Evolutionary conservation across 2,113 vertebrate species (phyloP), one percentile per base, ranked within the genome.

Genomic region (Danionella cerebrum): DNA sequence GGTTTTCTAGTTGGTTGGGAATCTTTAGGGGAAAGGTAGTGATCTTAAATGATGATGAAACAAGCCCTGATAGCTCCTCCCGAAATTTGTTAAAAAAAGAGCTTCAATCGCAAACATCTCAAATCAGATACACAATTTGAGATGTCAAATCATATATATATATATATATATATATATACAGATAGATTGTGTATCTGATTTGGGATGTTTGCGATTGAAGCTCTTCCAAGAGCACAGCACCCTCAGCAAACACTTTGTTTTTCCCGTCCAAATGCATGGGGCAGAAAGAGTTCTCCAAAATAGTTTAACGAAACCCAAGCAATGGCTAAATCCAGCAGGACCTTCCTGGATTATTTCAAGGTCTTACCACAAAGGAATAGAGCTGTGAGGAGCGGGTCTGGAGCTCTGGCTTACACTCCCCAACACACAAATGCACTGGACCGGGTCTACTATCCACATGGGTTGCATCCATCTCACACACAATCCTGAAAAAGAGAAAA

Each of bases 331-430:
- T 19, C 29, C 29, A 52, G 33, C 16, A 45, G 12, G 11, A 52
- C 38, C 47, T 39, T 45, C 5, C 19, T 73, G 67, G 31, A 55
- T 62, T 59, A 70, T 57, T 70, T 29, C 21, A 5, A 38, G 53
- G 47, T 84, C 91, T 82, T 86, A 98, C 96, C 95, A 98, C 96
- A 2, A 99, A 99, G 53, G 84, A 84, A 78, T 91, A 99, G 70
- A 93, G 91, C 35, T 96, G 94, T 0, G 86, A 69, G 0, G 96
- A 98, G 75, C 84, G 91, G 64, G 96, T 89, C 71, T 82, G 91
- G 71, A 98, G 97, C 72, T 98, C 95, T 0, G 96, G 93, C 63
- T 89, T 89, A 84, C 96, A 97, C 80, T 98, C 95, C 1, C 92
- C 93, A 0, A 98, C 91, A 51, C 96, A 99, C 69, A 99, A 89